These are phyloP conservation scores for Clarias fuscus DNA, from an alignment of 2,797 vertebrate species.

Conservation along the genomic window DNA sequence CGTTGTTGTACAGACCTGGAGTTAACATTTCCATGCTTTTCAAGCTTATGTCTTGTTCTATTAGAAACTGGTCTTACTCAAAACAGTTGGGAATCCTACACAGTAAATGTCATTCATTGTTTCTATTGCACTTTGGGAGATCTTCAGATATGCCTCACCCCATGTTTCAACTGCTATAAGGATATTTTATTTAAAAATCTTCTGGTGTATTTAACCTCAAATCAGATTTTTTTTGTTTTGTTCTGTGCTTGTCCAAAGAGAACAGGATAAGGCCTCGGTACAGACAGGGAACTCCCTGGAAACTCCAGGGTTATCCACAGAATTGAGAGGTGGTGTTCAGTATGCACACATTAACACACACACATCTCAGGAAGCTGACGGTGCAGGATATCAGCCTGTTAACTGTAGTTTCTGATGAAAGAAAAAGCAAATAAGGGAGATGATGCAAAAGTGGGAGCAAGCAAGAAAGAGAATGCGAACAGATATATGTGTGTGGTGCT, in stretches of 20 bases:
- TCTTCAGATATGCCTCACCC: too few species aligned
- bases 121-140: background rate
- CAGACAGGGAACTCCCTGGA: conserved; percentile 4
- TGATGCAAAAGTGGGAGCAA: background rate
- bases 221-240: background rate
- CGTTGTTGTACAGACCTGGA: conserved; percentile 25
- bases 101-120: background rate
- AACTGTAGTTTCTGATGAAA: background rate
- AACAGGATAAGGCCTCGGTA: conserved; percentile 35
- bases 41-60: conserved; percentile 13
- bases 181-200: background rate
- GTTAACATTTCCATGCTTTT: conserved; percentile 25
- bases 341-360: conserved; percentile 21
- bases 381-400: background rate
- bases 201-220: background rate
- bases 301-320: conserved; percentile 16
- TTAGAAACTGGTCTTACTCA: background rate
- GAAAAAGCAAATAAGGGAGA: background rate
- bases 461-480: background rate
- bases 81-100: background rate
- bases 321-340: conserved; percentile 35
- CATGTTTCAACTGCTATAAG: background rate
- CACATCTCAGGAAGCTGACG: conserved; percentile 9
- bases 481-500: too few species aligned
- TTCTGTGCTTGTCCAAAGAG: conserved; percentile 16